Percentiles rank a stretch among this genome's conserved stretches.
Evolutionary conservation across 2,888 invertebrate genomes (phyloP).

Genomic region (Drosophila lacicola): DNA sequence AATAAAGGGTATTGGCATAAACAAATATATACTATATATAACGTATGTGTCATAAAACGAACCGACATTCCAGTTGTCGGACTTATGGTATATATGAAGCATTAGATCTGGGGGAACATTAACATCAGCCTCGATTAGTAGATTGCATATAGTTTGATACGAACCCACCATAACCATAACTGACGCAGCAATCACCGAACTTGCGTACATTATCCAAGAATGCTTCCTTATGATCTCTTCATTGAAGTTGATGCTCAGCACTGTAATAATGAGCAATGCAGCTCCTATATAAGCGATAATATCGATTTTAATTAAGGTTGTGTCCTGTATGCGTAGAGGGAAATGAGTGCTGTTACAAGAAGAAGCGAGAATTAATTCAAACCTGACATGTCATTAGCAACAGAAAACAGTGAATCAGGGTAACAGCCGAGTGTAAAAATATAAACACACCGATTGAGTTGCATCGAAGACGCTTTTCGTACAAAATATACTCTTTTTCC

Average conservation of each 20-base stretch:
- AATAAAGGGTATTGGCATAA: constrained; percentile 47
- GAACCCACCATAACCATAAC: constrained; percentile 35
- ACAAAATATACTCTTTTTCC: constrained; percentile 46
- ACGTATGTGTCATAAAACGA: constrained; percentile 50
- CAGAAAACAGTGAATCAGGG: constrained; percentile 22
- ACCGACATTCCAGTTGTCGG: constrained; percentile 9
- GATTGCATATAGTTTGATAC: background rate
- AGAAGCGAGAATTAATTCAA: constrained; percentile 1
- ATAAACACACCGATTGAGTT: constrained; percentile 36
- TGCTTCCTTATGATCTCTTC: background rate
- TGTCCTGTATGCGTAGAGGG: constrained; percentile 23
- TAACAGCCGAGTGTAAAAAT: constrained; percentile 32
- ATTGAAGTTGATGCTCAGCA: constrained; percentile 40
- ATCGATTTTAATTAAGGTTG: constrained; percentile 24
- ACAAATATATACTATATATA: constrained; percentile 50
- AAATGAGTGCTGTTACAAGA: background rate
- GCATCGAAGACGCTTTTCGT: constrained; percentile 40
- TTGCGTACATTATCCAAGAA: constrained; percentile 28
- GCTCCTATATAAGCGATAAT: background rate
- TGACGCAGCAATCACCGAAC: constrained; percentile 25
- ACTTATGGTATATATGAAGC: constrained; percentile 31
- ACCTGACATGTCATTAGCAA: constrained; percentile 35
- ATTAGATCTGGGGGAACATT: background rate
- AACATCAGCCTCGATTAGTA: no score
- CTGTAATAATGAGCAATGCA: background rate